A percentile compares a stretch with the other conserved stretches of the same genome.
Evolutionary conservation across 2,888 invertebrate species (phyloP).

Genomic region (Scelioninae gen. 2): DNA sequence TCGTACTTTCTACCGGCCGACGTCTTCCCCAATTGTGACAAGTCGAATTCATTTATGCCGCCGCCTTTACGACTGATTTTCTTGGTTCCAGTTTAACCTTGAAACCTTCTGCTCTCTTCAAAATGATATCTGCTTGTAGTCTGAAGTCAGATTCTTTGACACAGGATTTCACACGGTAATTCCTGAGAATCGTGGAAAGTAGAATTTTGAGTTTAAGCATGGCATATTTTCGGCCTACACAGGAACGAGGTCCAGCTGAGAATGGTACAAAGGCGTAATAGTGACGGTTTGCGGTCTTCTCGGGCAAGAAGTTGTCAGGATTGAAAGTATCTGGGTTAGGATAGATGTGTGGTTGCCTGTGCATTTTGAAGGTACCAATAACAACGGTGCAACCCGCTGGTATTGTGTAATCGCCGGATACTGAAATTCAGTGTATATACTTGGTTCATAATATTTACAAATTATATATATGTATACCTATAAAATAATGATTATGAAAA

Average conservation of each 20-base stretch:
- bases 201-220: constrained; percentile 86
- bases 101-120: constrained; percentile 85
- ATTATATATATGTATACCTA: too few relatives aligned
- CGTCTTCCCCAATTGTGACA: background rate
- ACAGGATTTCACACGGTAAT: constrained; percentile 80
- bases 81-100: constrained; percentile 74
- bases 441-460: too few relatives aligned
- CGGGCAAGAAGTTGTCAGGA: constrained; percentile 88
- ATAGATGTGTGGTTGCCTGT: constrained; percentile 81
- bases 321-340: constrained; percentile 84
- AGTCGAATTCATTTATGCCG: constrained; percentile 30
- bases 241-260: constrained; percentile 88
- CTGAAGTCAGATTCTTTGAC: constrained; percentile 81
- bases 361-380: constrained; percentile 81
- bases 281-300: constrained; percentile 84
- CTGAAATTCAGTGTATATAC: too few relatives aligned
- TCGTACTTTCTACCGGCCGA: constrained; percentile 13
- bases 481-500: too few relatives aligned
- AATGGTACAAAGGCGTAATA: constrained; percentile 89
- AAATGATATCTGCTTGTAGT: constrained; percentile 84
- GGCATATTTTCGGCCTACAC: constrained; percentile 89
- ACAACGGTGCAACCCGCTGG: constrained; percentile 85
- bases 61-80: constrained; percentile 63
- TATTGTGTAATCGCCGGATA: constrained; percentile 79
- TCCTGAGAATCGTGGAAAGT: constrained; percentile 83